Conservation (phyloP, 2,113 vertebrate genomes). For the Nyctereutes procyonoides region DNA sequence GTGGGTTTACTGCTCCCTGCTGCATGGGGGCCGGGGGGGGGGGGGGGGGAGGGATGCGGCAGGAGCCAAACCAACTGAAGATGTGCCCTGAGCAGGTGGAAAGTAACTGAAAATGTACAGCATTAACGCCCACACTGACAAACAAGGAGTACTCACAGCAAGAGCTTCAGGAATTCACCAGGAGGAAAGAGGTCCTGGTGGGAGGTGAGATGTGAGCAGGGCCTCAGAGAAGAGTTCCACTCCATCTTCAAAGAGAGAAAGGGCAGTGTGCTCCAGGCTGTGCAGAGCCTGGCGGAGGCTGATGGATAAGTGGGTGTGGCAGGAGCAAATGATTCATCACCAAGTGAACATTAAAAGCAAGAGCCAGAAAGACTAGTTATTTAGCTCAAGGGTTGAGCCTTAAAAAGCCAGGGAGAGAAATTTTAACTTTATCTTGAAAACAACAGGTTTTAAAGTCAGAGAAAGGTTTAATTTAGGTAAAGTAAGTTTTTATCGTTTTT, state of each 20-base stretch:
- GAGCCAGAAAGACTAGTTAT: background rate
- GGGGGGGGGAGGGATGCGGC: no score
- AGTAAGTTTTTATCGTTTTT: background rate
- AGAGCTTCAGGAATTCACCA: background rate
- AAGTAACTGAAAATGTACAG: background rate
- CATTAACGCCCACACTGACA: no score
- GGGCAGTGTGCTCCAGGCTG: rapidly evolving
- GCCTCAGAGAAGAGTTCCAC: background rate
- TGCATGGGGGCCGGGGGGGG: background rate
- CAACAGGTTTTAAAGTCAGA: background rate
- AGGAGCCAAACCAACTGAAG: background rate
- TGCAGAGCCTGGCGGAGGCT: rapidly evolving
- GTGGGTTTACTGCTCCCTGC: rapidly evolving
- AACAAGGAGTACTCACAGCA: background rate
- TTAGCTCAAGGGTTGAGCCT: background rate
- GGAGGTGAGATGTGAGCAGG: rapidly evolving
- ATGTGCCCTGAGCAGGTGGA: background rate
- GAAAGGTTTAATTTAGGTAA: background rate
- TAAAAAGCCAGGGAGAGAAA: background rate
- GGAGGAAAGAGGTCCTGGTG: background rate
- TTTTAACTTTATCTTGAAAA: background rate
- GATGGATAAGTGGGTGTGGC: background rate
- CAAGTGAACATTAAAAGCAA: background rate
- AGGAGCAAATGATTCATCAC: background rate
- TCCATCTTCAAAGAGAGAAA: background rate